Conservation (phyloP, 2,888 invertebrate species). For the Polymixis lichenea region DNA sequence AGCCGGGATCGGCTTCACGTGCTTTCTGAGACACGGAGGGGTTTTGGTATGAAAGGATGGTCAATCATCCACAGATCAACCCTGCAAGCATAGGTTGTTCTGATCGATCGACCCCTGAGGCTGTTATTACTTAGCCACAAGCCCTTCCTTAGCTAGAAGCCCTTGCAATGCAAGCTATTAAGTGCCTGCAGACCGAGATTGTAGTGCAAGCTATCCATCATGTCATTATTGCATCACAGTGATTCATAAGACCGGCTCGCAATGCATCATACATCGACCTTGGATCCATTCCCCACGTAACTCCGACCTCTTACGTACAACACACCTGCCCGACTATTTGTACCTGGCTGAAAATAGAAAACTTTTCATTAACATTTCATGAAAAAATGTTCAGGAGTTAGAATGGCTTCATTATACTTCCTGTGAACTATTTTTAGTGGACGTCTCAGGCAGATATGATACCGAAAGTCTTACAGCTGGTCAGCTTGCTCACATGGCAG, state of each 20-base stretch:
- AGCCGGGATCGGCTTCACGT: no score
- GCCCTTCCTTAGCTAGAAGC: no score
- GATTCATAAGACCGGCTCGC: slow-evolving; percentile 42
- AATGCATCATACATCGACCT: slow-evolving; percentile 61
- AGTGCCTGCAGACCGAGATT: no score
- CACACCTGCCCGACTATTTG: slow-evolving; percentile 63
- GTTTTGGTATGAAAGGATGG: no score
- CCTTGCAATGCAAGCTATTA: no score
- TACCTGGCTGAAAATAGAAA: slow-evolving; percentile 54
- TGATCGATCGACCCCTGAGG: no score
- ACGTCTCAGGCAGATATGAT: not conserved
- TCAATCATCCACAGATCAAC: no score
- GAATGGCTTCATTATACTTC: slow-evolving; percentile 2
- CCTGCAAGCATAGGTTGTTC: no score
- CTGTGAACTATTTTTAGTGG: not conserved
- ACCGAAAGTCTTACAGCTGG: not conserved
- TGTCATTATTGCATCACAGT: slow-evolving; percentile 35
- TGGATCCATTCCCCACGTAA: slow-evolving; percentile 54
- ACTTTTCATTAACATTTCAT: slow-evolving; percentile 45
- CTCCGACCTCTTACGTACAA: slow-evolving; percentile 47
- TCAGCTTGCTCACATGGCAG: no score
- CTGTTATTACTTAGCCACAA: no score
- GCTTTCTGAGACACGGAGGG: no score
- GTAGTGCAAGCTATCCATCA: slow-evolving; percentile 15
- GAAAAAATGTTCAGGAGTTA: slow-evolving; percentile 19